Base-by-base conservation (phyloP, 2,888 invertebrate genomes). In the Diachrysia chrysitis region DNA sequence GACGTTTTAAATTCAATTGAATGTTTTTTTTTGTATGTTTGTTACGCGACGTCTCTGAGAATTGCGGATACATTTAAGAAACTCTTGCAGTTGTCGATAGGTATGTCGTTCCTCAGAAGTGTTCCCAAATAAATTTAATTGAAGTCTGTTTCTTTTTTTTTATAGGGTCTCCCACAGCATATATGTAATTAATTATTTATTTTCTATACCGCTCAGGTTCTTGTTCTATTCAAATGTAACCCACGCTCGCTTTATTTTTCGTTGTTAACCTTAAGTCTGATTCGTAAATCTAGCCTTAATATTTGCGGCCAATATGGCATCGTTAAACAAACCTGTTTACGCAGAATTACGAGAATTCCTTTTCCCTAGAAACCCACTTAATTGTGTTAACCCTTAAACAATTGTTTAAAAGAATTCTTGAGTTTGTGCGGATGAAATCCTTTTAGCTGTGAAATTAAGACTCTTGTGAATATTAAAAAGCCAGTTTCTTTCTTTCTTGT, bases 361-460 rank as follows among this genome's bases (percentile, higher is more conserved):
- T 57, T 35, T 21, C 10, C 7, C 21, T 21, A 14, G 35, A 17
- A 32, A 37, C 56, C 35, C 17, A 19, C 35, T 21, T 57, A 21
- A 57, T 57, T 57, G 21, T 37, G 19, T 57, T 57, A 57, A 37
- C 21, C 35, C 19, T 35, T 19, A 35, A 56, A 57, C 56, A 19
- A 46, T 58, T 66, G 58, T 29, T 51, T 51, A 51, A 51, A 51
- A 51, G 48, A 21, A 51, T 21, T 57, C 57, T 57, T 35, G 21
- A 37, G 19, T 35, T 35, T 57, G 57, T 35, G 3, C 35, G 57
- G 17, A 63, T 58, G 54, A 71, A 71, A 76, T 54, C 54, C 37
- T 55, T 71, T 63, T 48, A 55, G 58, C 55, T 57, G 54, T 21
- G 7, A 23, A 71, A 51, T 51, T 21, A 48, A 48, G 21, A 10